Evolutionary conservation across 2,113 vertebrate genomes (phyloP).

Genomic region (Pomatostomus ruficeps): DNA sequence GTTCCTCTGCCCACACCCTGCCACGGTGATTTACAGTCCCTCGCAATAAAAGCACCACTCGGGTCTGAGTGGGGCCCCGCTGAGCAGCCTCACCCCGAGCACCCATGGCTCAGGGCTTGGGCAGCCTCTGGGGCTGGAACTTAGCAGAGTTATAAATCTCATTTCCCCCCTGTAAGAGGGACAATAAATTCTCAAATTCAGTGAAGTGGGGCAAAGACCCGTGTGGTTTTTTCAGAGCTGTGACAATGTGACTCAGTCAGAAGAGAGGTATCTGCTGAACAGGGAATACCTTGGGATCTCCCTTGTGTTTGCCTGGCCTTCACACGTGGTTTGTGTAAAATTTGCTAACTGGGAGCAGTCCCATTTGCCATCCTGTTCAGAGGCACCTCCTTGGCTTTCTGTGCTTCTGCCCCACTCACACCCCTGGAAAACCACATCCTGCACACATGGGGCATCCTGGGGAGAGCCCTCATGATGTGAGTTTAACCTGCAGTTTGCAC

Average conservation of each 20-base stretch:
- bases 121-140: not conserved
- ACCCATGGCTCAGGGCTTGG: not conserved
- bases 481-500: not conserved
- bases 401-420: rapidly evolving
- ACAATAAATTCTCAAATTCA: not conserved
- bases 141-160: not conserved
- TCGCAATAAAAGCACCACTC: not conserved
- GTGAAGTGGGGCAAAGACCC: not conserved
- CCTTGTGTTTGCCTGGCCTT: not conserved
- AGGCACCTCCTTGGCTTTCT: not conserved
- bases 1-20: not conserved
- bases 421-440: not conserved
- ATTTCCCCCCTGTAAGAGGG: not conserved
- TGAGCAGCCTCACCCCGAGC: not conserved
- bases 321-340: not conserved
- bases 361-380: rapidly evolving
- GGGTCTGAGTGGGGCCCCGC: not conserved
- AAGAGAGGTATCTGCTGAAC: not conserved
- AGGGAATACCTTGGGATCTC: not conserved
- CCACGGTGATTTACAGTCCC: not conserved
- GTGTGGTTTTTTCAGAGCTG: not conserved
- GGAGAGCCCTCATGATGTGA: no score
- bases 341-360: not conserved
- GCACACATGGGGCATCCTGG: not conserved
- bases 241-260: not conserved